Evolutionary conservation across 2,797 vertebrate species (phyloP).

Genomic region (Australoheros facetus): DNA sequence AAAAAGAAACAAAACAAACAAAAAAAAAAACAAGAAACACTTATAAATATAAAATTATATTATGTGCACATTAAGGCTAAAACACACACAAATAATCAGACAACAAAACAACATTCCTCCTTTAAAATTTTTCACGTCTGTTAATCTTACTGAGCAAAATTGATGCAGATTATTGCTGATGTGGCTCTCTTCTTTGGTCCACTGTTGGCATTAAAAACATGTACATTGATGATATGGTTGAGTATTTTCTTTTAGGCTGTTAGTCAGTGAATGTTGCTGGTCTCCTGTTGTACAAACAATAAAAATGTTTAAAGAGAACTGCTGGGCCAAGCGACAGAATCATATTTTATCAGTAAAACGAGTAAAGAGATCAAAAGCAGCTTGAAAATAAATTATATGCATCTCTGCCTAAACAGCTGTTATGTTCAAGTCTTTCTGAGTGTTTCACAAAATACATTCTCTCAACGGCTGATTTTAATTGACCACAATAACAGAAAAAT

Average conservation of each 20-base stretch:
- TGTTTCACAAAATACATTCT: slow-evolving; percentile 85
- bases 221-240: slow-evolving; percentile 19
- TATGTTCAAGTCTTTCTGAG: slow-evolving; percentile 81
- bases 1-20: no score
- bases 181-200: slow-evolving; percentile 63
- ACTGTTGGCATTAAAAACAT: slow-evolving; percentile 42
- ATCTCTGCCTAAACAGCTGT: slow-evolving; percentile 70
- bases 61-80: slow-evolving; percentile 87
- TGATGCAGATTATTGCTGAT: slow-evolving; percentile 55
- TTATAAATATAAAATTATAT: slow-evolving; percentile 94
- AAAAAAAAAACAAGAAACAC: slow-evolving; percentile 74
- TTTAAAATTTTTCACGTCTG: slow-evolving; percentile 33
- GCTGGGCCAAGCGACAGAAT: slow-evolving; percentile 57
- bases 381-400: slow-evolving; percentile 81
- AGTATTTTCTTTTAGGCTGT: slow-evolving; percentile 36
- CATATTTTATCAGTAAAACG: slow-evolving; percentile 56
- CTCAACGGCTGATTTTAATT: slow-evolving; percentile 70
- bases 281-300: slow-evolving; percentile 44
- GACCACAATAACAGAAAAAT: slow-evolving; percentile 50
- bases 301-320: slow-evolving; percentile 48
- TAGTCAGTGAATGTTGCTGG: slow-evolving; percentile 38
- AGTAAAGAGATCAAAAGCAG: slow-evolving; percentile 72
- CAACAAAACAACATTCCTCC: slow-evolving; percentile 45
- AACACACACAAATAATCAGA: slow-evolving; percentile 65
- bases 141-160: slow-evolving; percentile 51